Base-by-base conservation (phyloP, 64 coral and sea anemone species). In the Actinia tenebrosa region DNA sequence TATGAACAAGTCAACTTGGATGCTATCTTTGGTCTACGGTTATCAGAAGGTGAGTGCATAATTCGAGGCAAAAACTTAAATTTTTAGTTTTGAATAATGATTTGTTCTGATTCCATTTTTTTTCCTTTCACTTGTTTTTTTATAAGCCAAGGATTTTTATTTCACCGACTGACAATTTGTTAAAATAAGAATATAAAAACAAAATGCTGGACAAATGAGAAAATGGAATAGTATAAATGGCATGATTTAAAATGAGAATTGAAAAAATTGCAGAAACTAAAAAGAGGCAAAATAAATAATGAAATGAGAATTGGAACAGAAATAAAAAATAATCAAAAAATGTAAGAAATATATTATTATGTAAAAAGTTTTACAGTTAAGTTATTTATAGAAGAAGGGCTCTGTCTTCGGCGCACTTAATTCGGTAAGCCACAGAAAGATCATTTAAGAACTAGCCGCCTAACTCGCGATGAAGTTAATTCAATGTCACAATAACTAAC, bases 11-110 rank as follows among this genome's bases (percentile, higher is more conserved):
- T 91, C 3, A 94, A 94, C 66, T 26, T 94, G 53, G 93, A 94
- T 13, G 93, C 93, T 3, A 88, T 85, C 27, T 91, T 84, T 79
- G 93, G 93, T 37, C 69, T 94, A 19, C 84, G 93, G 64, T 77
- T 91, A 10, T 59, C 88, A 13, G 56, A 94, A 84, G 93, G 93
- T 83, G 59, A 60, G 86, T 19, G 30, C 30, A 37, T 37, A 66
- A 66, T 66, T 37, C 30, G 30, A 37, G 30, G 30, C 30, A 10
- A 14, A 42, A 30, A 30, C 69, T 72, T 42, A 42, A 75, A 30
- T 75, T 30, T 42, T n/a, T n/a, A 4, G 16, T 61, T 16, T 4
- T 13, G 3, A 16, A 61, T 61, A 61, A 16, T 61, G 16, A 61
- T 4, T 61, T 19, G 16, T 61, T 61, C 16, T 18, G 60, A 61